phyloP scores from a whole-genome alignment of 2,113 vertebrate genomes.

The Bos javanicus region DNA sequence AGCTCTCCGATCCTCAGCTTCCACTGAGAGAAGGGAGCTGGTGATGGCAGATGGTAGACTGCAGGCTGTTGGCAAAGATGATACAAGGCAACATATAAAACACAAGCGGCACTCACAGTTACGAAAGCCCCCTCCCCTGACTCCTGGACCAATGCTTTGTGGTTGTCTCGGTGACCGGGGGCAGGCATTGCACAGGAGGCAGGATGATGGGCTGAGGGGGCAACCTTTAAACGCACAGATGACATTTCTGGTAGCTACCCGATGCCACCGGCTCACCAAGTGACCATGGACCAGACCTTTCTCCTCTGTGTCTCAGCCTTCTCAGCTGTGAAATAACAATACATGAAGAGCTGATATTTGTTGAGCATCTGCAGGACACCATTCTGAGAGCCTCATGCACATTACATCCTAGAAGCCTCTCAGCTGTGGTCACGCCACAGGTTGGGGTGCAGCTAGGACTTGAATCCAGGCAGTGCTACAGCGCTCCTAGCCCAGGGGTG shows the following conservation, averaged over 20 bases:
- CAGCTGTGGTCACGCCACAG: neutral
- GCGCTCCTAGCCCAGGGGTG: rapidly evolving
- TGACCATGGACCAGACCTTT: neutral
- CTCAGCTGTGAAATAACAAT: neutral
- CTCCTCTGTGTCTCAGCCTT: too few species aligned
- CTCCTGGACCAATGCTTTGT: neutral
- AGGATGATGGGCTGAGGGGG: neutral
- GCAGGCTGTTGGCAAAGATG: neutral
- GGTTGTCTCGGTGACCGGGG: neutral
- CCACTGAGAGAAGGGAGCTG: neutral
- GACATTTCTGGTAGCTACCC: neutral
- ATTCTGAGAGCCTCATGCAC: neutral
- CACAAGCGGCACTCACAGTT: neutral
- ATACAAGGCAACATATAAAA: neutral
- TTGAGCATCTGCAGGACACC: neutral
- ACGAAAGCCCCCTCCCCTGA: neutral
- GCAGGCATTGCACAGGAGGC: neutral
- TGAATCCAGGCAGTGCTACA: neutral
- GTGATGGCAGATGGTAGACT: neutral
- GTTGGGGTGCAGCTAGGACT: neutral
- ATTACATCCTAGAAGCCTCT: neutral
- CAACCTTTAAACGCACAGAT: neutral
- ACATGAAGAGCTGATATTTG: neutral
- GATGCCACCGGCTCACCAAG: neutral
- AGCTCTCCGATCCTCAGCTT: neutral